phyloP scores from a whole-genome alignment of 35 echinoderm and acorn worm genomes.

The Anneissia japonica region DNA sequence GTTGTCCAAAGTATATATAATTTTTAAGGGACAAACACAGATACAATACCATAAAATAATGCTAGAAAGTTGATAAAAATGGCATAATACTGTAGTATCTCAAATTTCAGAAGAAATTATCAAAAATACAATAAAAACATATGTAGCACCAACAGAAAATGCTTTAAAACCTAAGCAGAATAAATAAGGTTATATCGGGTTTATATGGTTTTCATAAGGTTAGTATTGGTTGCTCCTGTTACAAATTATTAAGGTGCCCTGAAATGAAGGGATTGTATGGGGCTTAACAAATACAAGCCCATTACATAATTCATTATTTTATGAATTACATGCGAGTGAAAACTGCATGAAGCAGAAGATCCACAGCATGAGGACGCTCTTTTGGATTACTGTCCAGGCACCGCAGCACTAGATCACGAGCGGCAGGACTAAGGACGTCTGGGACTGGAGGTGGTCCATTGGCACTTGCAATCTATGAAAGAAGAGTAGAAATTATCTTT shows the following conservation, averaged over 20 bases:
- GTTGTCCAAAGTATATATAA: no score
- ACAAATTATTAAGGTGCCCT: background rate
- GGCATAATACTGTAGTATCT: no score
- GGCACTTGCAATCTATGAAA: constrained; percentile 76
- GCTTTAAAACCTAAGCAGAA: background rate
- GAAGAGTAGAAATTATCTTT: no score
- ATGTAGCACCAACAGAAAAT: no score
- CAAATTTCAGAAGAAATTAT: no score
- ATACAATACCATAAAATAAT: no score
- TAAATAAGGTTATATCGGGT: background rate
- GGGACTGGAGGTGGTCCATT: constrained; percentile 75
- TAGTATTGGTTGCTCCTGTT: background rate
- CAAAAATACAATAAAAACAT: no score
- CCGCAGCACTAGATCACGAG: constrained; percentile 56
- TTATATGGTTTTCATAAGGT: background rate
- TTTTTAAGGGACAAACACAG: no score
- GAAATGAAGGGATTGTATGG: background rate
- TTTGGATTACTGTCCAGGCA: constrained; percentile 62
- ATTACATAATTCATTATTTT: no score
- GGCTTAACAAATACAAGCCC: no score
- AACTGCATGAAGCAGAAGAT: constrained; percentile 72
- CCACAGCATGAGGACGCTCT: constrained; percentile 37
- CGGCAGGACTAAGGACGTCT: constrained; percentile 49
- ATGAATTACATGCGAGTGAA: constrained; percentile 53
- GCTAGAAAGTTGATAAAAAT: no score